These are phyloP conservation scores for Glyphotaelius pellucidus DNA, from an alignment of 2,888 invertebrate species.

Conservation along the genomic window DNA sequence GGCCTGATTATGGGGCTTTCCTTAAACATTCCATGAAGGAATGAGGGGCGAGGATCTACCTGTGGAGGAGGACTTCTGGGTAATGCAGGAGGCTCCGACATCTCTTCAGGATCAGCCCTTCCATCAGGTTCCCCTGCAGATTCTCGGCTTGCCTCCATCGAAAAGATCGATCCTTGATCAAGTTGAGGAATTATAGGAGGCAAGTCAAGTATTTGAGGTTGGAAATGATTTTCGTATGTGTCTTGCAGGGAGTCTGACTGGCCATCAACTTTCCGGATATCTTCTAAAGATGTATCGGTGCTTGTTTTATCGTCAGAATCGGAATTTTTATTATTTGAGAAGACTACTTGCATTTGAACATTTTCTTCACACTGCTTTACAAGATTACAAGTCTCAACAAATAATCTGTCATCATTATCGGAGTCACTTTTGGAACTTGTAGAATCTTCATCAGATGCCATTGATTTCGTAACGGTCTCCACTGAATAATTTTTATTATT, in stretches of 20 bases:
- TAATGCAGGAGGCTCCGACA: conserved; percentile 82
- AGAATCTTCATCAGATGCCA: conserved; percentile 77
- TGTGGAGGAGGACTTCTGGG: conserved; percentile 83
- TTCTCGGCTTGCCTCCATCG: conserved; percentile 83
- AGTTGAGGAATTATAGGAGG: conserved; percentile 75
- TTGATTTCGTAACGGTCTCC: conserved; percentile 75
- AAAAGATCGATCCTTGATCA: conserved; percentile 72
- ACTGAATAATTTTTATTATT: conserved; percentile 79
- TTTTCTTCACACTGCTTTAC: conserved; percentile 72
- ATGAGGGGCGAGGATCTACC: conserved; percentile 81
- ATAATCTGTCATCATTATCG: conserved; percentile 78
- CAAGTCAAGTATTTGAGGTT: conserved; percentile 73
- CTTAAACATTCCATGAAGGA: conserved; percentile 82
- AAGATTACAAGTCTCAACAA: conserved; percentile 73
- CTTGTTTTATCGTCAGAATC: conserved; percentile 72
- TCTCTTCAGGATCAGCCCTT: conserved; percentile 88
- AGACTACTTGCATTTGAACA: conserved; percentile 76
- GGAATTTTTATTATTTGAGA: conserved; percentile 70
- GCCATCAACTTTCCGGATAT: conserved; percentile 74
- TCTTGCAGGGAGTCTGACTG: conserved; percentile 70
- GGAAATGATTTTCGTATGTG: conserved; percentile 64
- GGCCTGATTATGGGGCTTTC: conserved; percentile 78
- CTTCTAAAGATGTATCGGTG: conserved; percentile 73
- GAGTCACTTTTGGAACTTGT: conserved; percentile 78
- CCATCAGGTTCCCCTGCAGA: conserved; percentile 91